Evolutionary conservation across 2,888 invertebrate genomes (phyloP).

Genomic region (Trimorus sp.): DNA sequence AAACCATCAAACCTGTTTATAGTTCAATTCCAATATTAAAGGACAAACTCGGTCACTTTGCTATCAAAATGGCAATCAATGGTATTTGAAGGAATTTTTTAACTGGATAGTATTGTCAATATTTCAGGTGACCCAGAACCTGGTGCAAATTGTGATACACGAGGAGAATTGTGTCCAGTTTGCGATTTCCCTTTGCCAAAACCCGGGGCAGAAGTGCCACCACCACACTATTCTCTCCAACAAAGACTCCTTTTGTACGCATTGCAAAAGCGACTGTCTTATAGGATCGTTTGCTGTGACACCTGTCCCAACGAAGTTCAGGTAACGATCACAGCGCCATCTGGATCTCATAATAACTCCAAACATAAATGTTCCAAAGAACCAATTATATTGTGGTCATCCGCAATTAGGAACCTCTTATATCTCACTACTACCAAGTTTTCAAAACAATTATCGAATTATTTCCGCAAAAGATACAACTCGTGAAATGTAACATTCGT

Average conservation of each 20-base stretch:
- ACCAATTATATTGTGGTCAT: no score
- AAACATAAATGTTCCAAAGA: no score
- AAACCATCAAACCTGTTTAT: no score
- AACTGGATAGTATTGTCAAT: not conserved
- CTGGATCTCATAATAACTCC: not conserved
- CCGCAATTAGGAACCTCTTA: no score
- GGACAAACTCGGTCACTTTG: no score
- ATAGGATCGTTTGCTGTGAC: conserved; percentile 76
- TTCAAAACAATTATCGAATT: no score
- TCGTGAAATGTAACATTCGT: no score
- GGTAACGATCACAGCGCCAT: conserved; percentile 59
- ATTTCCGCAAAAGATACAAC: no score
- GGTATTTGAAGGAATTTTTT: no score
- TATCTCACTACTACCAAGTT: no score
- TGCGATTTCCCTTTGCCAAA: conserved; percentile 76
- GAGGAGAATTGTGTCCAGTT: conserved; percentile 74
- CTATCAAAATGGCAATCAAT: no score
- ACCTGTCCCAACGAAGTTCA: conserved; percentile 75
- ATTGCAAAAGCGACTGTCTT: conserved; percentile 73
- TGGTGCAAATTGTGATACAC: conserved; percentile 6
- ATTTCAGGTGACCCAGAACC: conserved; percentile 17
- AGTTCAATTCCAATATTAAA: no score
- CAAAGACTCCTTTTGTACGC: conserved; percentile 76
- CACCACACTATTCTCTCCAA: conserved; percentile 79
- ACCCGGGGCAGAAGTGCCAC: conserved; percentile 70